A percentile compares a stretch with the other conserved stretches of the same genome.
Evolutionary conservation across 2,888 invertebrate species (phyloP).

Genomic region (Cosmorhoe ocellata): DNA sequence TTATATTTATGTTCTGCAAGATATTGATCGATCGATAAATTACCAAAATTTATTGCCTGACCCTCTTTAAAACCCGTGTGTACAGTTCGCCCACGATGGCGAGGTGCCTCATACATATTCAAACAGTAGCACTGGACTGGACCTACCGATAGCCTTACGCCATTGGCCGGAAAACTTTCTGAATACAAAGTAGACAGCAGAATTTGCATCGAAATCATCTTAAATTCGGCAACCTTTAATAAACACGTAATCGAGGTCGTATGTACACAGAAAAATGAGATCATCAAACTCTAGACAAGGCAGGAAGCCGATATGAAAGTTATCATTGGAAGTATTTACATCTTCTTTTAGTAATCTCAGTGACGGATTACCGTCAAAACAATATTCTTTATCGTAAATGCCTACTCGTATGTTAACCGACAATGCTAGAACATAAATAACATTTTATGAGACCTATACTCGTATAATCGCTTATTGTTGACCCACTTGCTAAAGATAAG

Average conservation of each 20-base stretch:
- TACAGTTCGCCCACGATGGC: conserved; percentile 51
- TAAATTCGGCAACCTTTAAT: conserved; percentile 61
- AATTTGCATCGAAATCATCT: conserved; percentile 69
- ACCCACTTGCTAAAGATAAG: conserved; percentile 71
- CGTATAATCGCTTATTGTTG: conserved; percentile 59
- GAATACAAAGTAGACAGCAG: conserved; percentile 71
- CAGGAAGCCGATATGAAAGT: conserved; percentile 41
- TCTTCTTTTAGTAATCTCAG: conserved; percentile 38
- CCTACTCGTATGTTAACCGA: conserved; percentile 20
- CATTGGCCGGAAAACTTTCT: conserved; percentile 67
- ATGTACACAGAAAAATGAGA: no score
- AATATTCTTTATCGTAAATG: conserved; percentile 38
- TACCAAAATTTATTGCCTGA: no score
- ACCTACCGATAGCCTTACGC: conserved; percentile 58
- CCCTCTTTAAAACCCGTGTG: conserved; percentile 59
- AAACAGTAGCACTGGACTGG: no score
- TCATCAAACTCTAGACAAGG: no score
- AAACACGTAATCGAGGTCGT: conserved; percentile 44
- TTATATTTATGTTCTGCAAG: no score
- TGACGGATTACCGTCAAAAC: conserved; percentile 43
- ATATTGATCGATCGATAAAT: no score
- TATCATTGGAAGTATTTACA: conserved; percentile 20
- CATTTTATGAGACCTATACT: conserved; percentile 35
- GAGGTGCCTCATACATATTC: conserved; percentile 72
- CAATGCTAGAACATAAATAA: conserved; percentile 35